phyloP scores from a whole-genome alignment of 2,113 vertebrate species.

The Illadopsis cleaveri region DNA sequence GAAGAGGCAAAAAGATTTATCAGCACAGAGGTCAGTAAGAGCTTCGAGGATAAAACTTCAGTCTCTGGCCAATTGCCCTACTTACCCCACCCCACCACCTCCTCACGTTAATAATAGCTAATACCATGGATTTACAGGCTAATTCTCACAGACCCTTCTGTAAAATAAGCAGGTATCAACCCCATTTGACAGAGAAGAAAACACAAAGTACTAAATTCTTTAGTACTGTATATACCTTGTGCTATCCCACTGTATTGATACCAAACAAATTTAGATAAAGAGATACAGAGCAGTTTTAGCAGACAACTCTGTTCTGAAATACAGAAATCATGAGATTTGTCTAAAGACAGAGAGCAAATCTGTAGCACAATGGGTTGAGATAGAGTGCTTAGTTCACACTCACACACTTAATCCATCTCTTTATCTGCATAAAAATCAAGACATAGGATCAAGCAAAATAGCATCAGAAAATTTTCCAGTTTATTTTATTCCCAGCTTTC shows the following conservation, averaged over 20 bases:
- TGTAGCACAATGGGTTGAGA: not conserved
- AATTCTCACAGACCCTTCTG: conserved; percentile 20
- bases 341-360: not conserved
- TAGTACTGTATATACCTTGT: not conserved
- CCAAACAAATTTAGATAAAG: not conserved
- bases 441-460: not conserved
- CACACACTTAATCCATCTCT: not conserved
- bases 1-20: not conserved
- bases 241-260: not conserved
- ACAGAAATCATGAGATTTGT: not conserved
- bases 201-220: not conserved
- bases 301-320: not conserved
- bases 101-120: conserved; percentile 62
- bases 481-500: not conserved
- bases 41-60: not conserved
- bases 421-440: not conserved
- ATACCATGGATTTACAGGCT: conserved; percentile 46
- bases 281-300: not conserved
- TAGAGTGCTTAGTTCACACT: not conserved
- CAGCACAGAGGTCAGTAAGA: not conserved
- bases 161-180: conserved; percentile 34
- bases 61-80: not conserved
- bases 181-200: not conserved
- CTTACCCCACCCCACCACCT: conserved; percentile 10
- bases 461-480: not conserved